A percentile compares a stretch with the other conserved stretches of the same genome.
Evolutionary conservation across 2,797 vertebrate genomes (phyloP).

Genomic region (Balearica regulorum): DNA sequence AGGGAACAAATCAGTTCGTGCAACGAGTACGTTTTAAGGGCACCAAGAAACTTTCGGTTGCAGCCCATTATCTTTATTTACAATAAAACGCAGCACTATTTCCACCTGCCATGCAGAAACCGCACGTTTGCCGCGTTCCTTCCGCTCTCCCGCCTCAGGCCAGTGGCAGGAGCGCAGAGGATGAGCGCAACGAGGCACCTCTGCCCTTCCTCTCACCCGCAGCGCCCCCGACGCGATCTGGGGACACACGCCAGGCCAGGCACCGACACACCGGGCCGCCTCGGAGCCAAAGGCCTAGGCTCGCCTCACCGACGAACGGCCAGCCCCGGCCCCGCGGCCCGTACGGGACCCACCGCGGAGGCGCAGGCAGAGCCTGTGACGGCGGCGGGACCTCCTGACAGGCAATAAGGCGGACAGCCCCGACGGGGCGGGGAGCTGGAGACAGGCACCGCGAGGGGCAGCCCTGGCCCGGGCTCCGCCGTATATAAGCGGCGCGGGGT

Average conservation of each 20-base stretch:
- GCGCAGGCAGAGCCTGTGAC: neutral
- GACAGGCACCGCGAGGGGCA: constrained; percentile 60
- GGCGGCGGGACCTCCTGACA: constrained; percentile 1
- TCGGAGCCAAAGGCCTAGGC: neutral
- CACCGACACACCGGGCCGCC: neutral
- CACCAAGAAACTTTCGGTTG: no score
- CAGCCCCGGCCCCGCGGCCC: neutral
- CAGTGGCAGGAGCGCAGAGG: neutral
- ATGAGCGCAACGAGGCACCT: fast-evolving
- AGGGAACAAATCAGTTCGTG: neutral
- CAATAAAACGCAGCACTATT: neutral
- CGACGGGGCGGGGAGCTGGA: neutral
- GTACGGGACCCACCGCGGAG: no score
- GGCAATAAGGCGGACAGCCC: constrained; percentile 66
- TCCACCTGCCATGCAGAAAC: neutral
- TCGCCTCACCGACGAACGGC: fast-evolving
- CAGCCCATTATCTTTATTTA: neutral
- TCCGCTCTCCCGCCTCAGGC: neutral
- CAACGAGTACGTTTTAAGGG: neutral
- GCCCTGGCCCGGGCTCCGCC: constrained; percentile 31
- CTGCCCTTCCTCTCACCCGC: neutral
- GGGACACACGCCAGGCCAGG: neutral
- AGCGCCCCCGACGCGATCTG: neutral
- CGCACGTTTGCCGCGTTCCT: neutral
- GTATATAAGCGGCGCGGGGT: constrained; percentile 65